phyloP scores from a whole-genome alignment of 2,113 vertebrate species.

The Phylloscopus trochilus region DNA sequence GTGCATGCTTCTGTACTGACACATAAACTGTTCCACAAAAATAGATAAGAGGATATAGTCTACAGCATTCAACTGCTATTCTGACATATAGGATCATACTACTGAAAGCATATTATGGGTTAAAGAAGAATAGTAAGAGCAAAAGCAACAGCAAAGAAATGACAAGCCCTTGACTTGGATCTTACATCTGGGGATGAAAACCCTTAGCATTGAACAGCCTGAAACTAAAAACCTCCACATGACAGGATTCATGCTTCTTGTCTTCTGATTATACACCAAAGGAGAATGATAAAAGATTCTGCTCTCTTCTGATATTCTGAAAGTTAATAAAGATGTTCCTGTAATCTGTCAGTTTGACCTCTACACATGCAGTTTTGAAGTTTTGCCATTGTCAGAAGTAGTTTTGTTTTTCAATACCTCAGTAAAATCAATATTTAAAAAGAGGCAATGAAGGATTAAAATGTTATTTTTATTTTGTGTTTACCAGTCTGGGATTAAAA shows the following conservation, averaged over 20 bases:
- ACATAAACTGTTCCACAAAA: background rate
- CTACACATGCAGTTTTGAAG: background rate
- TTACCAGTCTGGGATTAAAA: background rate
- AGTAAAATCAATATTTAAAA: background rate
- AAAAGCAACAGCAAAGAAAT: background rate
- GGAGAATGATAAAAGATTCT: background rate
- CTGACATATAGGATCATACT: background rate
- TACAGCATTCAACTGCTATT: background rate
- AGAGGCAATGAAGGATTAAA: background rate
- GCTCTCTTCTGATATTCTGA: background rate
- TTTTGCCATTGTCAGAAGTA: background rate
- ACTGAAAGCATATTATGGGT: background rate
- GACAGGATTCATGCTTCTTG: background rate
- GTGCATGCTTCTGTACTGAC: fast-evolving
- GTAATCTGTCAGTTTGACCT: background rate
- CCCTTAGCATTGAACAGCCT: background rate
- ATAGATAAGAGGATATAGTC: background rate
- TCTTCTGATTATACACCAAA: background rate
- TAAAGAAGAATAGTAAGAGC: background rate
- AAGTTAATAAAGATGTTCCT: background rate
- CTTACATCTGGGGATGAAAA: background rate
- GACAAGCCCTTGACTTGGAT: background rate
- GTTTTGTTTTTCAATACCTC: background rate
- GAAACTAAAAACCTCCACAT: background rate
- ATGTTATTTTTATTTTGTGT: background rate